Evolutionary conservation across 2,888 invertebrate genomes (phyloP), one percentile per base, ranked within the genome.

Genomic region (Gastrophysa polygoni): DNA sequence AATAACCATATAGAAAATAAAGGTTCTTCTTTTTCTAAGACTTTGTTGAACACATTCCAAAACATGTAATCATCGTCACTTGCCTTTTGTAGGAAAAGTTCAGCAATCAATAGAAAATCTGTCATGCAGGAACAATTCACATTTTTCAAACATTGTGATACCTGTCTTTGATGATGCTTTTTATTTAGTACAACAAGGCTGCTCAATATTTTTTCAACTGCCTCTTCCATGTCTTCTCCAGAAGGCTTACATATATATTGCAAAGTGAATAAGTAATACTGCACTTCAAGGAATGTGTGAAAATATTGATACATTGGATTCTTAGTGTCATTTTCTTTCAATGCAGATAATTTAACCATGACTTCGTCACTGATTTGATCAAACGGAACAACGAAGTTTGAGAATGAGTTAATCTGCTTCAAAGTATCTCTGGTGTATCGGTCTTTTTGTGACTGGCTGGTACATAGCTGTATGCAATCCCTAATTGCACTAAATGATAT

Each of bases 1-100:
- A 80, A 59, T 3, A 78, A 52, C 72, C 73, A 74, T 3, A 80
- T 59, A 20, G 67, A 50, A 66, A 78, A 78, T 54, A 74, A 59
- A 24, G 75, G 69, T 52, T 75, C 72, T 46, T 74, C 68, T 46
- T 71, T 68, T 43, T 69, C 65, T 18, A 78, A 55, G 6, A 68
- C 59, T 14, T 68, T 61, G 60, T 80, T 80, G 61, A 79, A 77
- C 11, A 71, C 63, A n/a, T 66, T 68, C 80, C 79, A 80, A 69
- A 80, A 81, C 47, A 51, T 49, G 14, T 67, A 59, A n/a, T 48
- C 49, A 38, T 64, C 59, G 46, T 54, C 48, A 20, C 59, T 62
- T 16, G 56, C 59, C 62, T 68, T 70, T 49, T 76, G 74, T 50
- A 61, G 67, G 47, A 73, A 72, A 11, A 71, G 34, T 51, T 77